A percentile compares a stretch with the other conserved stretches of the same genome.
These are phyloP conservation scores for Salvelinus sp. DNA, from an alignment of 2,113 vertebrate genomes.

Conservation along the genomic window DNA sequence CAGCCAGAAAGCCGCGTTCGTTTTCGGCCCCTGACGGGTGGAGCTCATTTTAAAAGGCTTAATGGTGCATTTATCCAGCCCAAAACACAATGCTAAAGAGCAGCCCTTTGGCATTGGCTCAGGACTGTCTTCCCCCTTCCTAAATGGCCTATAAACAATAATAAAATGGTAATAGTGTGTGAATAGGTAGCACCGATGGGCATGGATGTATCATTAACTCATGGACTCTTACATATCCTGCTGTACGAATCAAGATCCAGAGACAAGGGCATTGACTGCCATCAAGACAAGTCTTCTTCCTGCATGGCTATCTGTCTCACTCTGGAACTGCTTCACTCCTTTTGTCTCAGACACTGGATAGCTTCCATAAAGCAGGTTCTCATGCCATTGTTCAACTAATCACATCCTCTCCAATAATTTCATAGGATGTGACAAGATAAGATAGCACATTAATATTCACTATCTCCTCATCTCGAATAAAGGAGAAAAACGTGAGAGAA, in stretches of 20 bases:
- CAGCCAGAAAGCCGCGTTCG: conserved; percentile 74
- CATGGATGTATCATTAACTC: conserved; percentile 41
- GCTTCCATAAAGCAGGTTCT: conserved; percentile 74
- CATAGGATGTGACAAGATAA: conserved; percentile 77
- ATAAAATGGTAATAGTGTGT: conserved; percentile 64
- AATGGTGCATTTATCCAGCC: conserved; percentile 75
- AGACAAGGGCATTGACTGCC: conserved; percentile 56
- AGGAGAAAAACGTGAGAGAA: conserved; percentile 58
- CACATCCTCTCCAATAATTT: conserved; percentile 79
- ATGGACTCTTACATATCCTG: conserved; percentile 51
- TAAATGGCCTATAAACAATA: conserved; percentile 68
- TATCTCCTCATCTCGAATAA: conserved; percentile 78
- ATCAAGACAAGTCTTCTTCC: conserved; percentile 48
- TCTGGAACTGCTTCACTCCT: conserved; percentile 57
- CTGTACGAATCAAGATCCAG: conserved; percentile 63
- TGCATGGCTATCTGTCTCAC: conserved; percentile 35
- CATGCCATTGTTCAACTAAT: conserved; percentile 79
- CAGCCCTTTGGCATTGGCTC: conserved; percentile 55
- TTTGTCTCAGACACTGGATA: conserved; percentile 69
- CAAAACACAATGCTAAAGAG: conserved; percentile 65
- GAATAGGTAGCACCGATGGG: conserved; percentile 57
- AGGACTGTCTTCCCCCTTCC: no score
- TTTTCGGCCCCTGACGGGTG: conserved; percentile 71
- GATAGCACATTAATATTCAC: no score
- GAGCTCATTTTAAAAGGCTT: conserved; percentile 75